phyloP scores from a whole-genome alignment of 1,140 invertebrate genomes.

The Spodoptera litura region DNA sequence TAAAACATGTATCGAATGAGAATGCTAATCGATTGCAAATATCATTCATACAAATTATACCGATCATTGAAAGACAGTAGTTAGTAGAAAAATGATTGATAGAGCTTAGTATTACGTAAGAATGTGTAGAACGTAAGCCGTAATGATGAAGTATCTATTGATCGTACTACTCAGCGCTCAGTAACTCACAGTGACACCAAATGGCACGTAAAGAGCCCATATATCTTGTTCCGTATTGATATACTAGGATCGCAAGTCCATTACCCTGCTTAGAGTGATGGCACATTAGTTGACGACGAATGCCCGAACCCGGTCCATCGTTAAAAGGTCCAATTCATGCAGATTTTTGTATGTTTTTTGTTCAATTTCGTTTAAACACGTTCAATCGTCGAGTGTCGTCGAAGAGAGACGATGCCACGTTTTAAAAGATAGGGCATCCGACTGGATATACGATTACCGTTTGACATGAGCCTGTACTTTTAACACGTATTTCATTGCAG shows the following conservation, averaged over 20 bases:
- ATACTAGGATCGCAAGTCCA: slow-evolving; percentile 44
- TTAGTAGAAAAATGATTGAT: slow-evolving; percentile 17
- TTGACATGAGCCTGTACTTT: neutral
- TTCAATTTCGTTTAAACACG: slow-evolving; percentile 28
- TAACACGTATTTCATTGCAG: neutral
- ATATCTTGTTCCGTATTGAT: slow-evolving; percentile 57
- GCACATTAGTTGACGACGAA: slow-evolving; percentile 29
- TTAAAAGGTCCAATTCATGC: slow-evolving; percentile 20
- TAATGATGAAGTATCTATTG: slow-evolving; percentile 57
- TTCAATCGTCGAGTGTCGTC: slow-evolving; percentile 11
- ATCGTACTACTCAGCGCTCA: slow-evolving; percentile 42
- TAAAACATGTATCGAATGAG: slow-evolving; percentile 29
- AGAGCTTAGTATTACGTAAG: neutral
- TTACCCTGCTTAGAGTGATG: slow-evolving; percentile 38
- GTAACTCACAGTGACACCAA: slow-evolving; percentile 45
- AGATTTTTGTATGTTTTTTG: slow-evolving; percentile 14
- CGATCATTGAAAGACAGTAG: slow-evolving; percentile 4
- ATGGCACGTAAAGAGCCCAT: slow-evolving; percentile 56
- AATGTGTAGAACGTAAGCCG: slow-evolving; percentile 48
- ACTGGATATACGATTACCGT: slow-evolving; percentile 25
- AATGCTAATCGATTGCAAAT: slow-evolving; percentile 26
- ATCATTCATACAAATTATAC: slow-evolving; percentile 19
- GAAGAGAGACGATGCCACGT: slow-evolving; percentile 13
- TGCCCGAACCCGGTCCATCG: neutral
- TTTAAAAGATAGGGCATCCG: slow-evolving; percentile 13